Evolutionary conservation across 2,113 vertebrate genomes (phyloP).

Genomic region (Hypanus sabinus): DNA sequence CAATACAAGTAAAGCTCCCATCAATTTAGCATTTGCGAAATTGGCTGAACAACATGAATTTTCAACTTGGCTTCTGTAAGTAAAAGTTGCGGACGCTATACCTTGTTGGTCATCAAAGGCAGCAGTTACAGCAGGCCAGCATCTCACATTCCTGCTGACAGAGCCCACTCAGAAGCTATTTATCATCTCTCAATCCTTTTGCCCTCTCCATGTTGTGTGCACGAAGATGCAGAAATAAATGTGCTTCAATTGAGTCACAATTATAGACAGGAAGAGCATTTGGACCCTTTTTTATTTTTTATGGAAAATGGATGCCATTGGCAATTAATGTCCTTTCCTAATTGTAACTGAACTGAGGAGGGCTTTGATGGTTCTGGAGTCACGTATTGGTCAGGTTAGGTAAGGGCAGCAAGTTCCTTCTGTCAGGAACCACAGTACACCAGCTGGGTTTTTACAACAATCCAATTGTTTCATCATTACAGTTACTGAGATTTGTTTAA

Average conservation of each 20-base stretch:
- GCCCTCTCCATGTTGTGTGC: neutral
- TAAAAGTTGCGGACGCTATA: neutral
- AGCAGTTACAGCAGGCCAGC: neutral
- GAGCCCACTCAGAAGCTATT: neutral
- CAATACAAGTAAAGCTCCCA: constrained; percentile 1
- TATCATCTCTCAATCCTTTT: neutral
- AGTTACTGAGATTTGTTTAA: too few species aligned
- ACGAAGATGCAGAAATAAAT: neutral
- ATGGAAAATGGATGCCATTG: neutral
- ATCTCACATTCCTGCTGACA: neutral
- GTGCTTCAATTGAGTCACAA: neutral
- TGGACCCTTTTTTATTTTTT: neutral
- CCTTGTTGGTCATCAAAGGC: neutral
- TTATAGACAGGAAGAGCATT: neutral
- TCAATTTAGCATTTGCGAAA: neutral
- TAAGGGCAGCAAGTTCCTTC: too few species aligned
- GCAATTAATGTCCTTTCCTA: neutral
- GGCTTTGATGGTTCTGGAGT: too few species aligned
- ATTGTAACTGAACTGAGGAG: too few species aligned
- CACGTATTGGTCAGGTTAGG: too few species aligned
- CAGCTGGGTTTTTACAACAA: too few species aligned
- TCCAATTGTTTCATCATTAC: too few species aligned
- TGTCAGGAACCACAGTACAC: too few species aligned
- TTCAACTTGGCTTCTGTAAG: constrained; percentile 2
- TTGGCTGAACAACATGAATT: neutral